Conservation (phyloP, 1,140 invertebrate species). For the Hypothenemus hampei region DNA sequence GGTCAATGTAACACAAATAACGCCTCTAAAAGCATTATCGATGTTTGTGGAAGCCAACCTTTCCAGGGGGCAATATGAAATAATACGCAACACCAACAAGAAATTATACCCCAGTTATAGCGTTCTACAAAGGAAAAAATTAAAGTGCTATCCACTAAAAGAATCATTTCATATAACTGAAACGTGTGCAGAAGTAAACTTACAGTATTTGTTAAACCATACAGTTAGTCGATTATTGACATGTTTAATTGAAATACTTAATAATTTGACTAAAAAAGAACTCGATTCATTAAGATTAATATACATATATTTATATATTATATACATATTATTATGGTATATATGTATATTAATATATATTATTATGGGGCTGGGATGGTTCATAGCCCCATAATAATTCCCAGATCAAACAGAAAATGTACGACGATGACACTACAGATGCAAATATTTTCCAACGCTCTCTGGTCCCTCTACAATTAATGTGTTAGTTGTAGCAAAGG, state of each 20-base stretch:
- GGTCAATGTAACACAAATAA: too few species aligned
- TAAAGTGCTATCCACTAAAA: constrained; percentile 32
- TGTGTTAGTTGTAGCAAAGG: too few species aligned
- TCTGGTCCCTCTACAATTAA: constrained; percentile 37
- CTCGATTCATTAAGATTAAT: too few species aligned
- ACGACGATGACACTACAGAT: constrained; percentile 34
- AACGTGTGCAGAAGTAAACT: constrained; percentile 32
- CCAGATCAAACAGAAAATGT: constrained; percentile 39
- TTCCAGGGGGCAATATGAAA: constrained; percentile 33
- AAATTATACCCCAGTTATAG: constrained; percentile 36
- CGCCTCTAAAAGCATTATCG: constrained; percentile 31
- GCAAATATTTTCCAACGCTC: constrained; percentile 39
- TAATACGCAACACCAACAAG: constrained; percentile 32
- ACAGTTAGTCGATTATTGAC: constrained; percentile 32
- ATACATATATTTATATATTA: too few species aligned
- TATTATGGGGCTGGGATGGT: too few species aligned
- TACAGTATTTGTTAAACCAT: constrained; percentile 40
- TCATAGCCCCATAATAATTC: too few species aligned
- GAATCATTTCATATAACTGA: constrained; percentile 33
- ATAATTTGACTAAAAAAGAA: too few species aligned
- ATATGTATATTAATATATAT: too few species aligned
- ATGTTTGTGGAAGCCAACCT: constrained; percentile 36
- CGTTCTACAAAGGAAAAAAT: constrained; percentile 33
- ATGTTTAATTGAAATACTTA: constrained; percentile 40
- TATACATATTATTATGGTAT: too few species aligned